Evolutionary conservation across 2,888 invertebrate genomes (phyloP).

Genomic region (Drosophila neonasuta): DNA sequence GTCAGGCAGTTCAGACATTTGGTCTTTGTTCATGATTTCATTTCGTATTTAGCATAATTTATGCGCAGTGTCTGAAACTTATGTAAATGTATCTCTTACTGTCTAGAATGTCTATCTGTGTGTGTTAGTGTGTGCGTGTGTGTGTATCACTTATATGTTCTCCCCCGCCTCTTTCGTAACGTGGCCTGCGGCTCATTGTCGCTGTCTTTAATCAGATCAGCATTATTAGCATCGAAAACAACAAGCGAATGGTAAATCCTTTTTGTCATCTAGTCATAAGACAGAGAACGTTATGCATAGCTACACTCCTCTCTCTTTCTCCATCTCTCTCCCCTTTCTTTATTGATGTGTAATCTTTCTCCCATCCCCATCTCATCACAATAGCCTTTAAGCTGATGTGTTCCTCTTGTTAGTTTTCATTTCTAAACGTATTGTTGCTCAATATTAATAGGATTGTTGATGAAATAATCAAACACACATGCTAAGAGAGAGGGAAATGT

Average conservation of each 20-base stretch:
- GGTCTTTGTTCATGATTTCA: slow-evolving; percentile 39
- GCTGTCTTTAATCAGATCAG: slow-evolving; percentile 45
- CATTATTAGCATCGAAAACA: slow-evolving; percentile 30
- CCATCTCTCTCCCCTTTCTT: too few relatives aligned
- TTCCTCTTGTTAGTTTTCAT: background rate
- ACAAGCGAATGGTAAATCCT: slow-evolving; percentile 14
- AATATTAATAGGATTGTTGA: slow-evolving; percentile 59
- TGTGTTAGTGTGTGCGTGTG: background rate
- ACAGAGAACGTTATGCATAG: background rate
- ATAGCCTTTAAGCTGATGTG: background rate
- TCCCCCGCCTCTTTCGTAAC: background rate
- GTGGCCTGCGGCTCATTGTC: slow-evolving; percentile 32
- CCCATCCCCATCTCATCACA: slow-evolving; percentile 7
- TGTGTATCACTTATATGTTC: background rate
- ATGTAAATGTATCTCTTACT: slow-evolving; percentile 18
- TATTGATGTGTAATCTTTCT: background rate
- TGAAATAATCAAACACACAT: slow-evolving; percentile 37
- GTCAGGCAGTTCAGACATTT: slow-evolving; percentile 36
- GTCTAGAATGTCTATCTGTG: background rate
- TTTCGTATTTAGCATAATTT: slow-evolving; percentile 52
- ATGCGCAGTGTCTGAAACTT: slow-evolving; percentile 38
- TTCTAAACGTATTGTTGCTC: slow-evolving; percentile 5
- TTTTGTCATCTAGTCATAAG: slow-evolving; percentile 26
- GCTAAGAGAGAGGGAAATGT: background rate
- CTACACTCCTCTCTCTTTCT: background rate